Evolutionary conservation across 2,888 invertebrate genomes (phyloP).

Genomic region (Acanthacorydalis orientalis): DNA sequence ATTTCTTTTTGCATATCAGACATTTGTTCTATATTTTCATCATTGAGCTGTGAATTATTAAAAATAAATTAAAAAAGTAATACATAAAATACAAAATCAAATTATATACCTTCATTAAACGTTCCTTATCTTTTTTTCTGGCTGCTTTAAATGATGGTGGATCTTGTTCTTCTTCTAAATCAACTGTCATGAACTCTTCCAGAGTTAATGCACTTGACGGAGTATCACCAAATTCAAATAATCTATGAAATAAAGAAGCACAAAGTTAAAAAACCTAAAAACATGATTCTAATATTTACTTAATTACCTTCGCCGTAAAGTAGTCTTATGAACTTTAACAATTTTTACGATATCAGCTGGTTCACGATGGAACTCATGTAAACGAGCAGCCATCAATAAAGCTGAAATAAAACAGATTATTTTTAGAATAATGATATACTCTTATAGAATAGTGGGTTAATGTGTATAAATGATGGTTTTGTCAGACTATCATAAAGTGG

Average conservation of each 20-base stretch:
- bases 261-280: background rate
- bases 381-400: slow-evolving; percentile 78
- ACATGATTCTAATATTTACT: background rate
- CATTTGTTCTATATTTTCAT: slow-evolving; percentile 46
- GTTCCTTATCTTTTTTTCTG: slow-evolving; percentile 71
- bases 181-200: slow-evolving; percentile 94
- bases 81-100: slow-evolving; percentile 2
- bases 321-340: slow-evolving; percentile 90
- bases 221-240: slow-evolving; percentile 92
- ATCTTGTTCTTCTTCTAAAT: slow-evolving; percentile 91
- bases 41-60: slow-evolving; percentile 20
- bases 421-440: no score
- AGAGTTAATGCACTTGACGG: slow-evolving; percentile 87
- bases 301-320: slow-evolving; percentile 61
- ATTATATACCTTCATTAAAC: slow-evolving; percentile 52
- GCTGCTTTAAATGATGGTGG: slow-evolving; percentile 90
- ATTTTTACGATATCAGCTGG: slow-evolving; percentile 80
- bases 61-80: background rate
- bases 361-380: slow-evolving; percentile 81
- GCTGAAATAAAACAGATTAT: slow-evolving; percentile 36
- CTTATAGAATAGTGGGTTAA: no score
- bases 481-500: no score
- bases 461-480: no score
- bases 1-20: slow-evolving; percentile 73
- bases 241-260: slow-evolving; percentile 23